These are phyloP conservation scores for Callochromis pleurospilus DNA, from an alignment of 2,113 vertebrate genomes.

Conservation along the genomic window DNA sequence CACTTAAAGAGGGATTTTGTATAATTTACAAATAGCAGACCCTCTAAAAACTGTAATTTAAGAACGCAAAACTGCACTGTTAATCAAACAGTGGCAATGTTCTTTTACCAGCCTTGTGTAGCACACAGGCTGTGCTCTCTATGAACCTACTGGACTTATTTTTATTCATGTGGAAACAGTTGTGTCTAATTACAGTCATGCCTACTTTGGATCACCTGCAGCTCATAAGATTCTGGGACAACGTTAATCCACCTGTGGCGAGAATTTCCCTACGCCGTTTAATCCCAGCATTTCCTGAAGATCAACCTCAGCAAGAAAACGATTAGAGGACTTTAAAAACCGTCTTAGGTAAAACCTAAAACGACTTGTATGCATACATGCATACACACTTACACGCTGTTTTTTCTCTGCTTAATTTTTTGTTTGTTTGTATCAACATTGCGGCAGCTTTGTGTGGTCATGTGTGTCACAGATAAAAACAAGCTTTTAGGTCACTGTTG, in stretches of 20 bases:
- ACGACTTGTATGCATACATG: background rate
- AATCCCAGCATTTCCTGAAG: conserved; percentile 37
- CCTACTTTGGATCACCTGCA: conserved; percentile 15
- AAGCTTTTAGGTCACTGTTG: background rate
- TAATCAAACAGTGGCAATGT: background rate
- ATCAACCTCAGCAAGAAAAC: background rate
- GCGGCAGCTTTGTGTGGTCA: background rate
- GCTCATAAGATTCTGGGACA: conserved; percentile 45
- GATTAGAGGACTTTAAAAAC: conserved; percentile 20
- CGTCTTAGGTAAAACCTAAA: conserved; percentile 4
- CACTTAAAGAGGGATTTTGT: background rate
- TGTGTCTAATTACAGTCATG: conserved; percentile 22
- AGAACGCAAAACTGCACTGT: background rate
- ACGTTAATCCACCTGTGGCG: conserved; percentile 48
- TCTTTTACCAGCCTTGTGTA: background rate
- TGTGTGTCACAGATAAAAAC: background rate
- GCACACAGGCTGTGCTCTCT: background rate
- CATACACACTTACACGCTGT: background rate
- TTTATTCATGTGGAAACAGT: background rate
- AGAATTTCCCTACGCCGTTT: conserved; percentile 30
- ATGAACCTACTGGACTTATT: background rate
- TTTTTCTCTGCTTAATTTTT: background rate
- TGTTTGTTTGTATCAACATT: background rate
- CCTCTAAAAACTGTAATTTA: background rate
- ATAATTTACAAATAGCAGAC: background rate